These are phyloP conservation scores for Pseudocheirus occidentalis DNA, from an alignment of 2,797 vertebrate genomes.

Conservation along the genomic window DNA sequence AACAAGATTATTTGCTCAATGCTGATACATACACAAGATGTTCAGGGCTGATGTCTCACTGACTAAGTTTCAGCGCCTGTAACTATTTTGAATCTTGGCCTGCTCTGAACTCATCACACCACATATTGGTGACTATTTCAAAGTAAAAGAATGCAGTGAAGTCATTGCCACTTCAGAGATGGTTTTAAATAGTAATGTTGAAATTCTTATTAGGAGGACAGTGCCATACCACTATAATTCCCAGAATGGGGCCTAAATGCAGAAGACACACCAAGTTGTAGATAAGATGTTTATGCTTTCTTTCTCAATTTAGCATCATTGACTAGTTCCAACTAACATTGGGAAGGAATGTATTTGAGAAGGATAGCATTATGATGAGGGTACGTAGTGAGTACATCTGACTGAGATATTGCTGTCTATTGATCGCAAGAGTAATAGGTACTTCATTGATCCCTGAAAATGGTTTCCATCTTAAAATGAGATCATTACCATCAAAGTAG, in stretches of 20 bases:
- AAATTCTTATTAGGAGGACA: constrained; percentile 4
- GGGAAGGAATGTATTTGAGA: neutral
- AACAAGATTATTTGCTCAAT: neutral
- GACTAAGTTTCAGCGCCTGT: constrained; percentile 11
- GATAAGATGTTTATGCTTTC: neutral
- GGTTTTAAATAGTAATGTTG: neutral
- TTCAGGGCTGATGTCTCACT: neutral
- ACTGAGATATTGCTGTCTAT: neutral
- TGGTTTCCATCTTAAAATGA: constrained; percentile 45
- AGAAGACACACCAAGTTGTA: neutral
- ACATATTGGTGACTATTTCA: constrained; percentile 2
- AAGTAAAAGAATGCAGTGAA: constrained; percentile 7
- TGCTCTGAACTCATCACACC: neutral
- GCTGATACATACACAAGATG: neutral
- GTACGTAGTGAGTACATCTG: neutral
- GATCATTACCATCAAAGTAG: constrained; percentile 33
- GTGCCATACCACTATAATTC: neutral
- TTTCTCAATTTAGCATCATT: neutral
- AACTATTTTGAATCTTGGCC: constrained; percentile 1
- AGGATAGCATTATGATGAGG: neutral
- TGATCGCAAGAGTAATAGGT: neutral
- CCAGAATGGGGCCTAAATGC: neutral
- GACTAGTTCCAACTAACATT: neutral
- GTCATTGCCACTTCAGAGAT: constrained; percentile 13
- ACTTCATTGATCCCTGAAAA: neutral